Percentiles rank a stretch among this genome's conserved stretches.
Conservation (phyloP, 2,888 invertebrate species). For the Polydrusus pterygomalis region DNA sequence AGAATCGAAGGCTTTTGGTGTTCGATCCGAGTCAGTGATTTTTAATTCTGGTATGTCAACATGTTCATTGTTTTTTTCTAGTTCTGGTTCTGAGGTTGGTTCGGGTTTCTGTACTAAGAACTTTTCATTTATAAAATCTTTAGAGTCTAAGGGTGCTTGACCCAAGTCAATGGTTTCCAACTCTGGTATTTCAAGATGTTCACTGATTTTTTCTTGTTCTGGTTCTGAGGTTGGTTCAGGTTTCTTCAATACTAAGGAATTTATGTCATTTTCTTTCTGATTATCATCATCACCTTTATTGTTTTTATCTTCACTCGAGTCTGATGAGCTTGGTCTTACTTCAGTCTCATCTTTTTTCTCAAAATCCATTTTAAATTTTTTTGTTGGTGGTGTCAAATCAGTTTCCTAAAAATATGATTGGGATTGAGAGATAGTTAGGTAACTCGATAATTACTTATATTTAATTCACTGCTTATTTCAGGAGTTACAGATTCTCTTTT, state of each 20-base stretch:
- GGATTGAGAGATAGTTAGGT: too few relatives aligned
- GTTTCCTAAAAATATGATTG: too few relatives aligned
- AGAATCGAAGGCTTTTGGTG: slow-evolving; percentile 25
- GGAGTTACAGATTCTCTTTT: too few relatives aligned
- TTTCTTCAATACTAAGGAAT: slow-evolving; percentile 90
- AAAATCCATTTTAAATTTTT: too few relatives aligned
- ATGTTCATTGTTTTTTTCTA: neutral
- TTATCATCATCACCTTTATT: neutral
- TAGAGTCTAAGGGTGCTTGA: slow-evolving; percentile 55
- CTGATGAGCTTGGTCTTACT: neutral
- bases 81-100: too few relatives aligned
- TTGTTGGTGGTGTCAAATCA: too few relatives aligned
- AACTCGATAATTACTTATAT: too few relatives aligned
- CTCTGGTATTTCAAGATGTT: slow-evolving; percentile 8
- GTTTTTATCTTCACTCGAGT: neutral
- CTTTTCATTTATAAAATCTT: slow-evolving; percentile 79
- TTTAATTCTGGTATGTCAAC: slow-evolving; percentile 5
- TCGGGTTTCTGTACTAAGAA: slow-evolving; percentile 91
- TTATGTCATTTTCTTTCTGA: slow-evolving; percentile 59
- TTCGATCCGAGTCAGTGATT: neutral
- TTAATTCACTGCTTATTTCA: too few relatives aligned
- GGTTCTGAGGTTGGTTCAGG: too few relatives aligned
- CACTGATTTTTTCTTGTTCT: neutral
- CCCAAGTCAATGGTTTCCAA: neutral
- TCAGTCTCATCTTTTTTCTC: neutral